These are phyloP conservation scores for Lytechinus pictus DNA, from an alignment of 35 echinoderm and acorn worm genomes.

Conservation along the genomic window DNA sequence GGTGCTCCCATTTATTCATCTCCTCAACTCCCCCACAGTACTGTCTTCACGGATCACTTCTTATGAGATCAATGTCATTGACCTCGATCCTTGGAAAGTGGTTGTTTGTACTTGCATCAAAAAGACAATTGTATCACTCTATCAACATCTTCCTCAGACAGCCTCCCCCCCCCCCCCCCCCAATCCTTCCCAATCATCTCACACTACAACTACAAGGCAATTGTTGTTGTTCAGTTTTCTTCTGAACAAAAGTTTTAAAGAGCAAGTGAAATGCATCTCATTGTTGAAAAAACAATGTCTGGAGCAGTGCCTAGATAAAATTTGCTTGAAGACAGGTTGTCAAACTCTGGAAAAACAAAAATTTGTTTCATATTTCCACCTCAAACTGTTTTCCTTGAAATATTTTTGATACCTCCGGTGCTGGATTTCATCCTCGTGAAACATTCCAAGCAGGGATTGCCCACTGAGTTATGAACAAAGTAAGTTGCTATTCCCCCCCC, in stretches of 20 bases:
- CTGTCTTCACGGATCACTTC: not conserved
- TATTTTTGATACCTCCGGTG: not conserved
- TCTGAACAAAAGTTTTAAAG: too few relatives aligned
- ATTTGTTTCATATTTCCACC: not conserved
- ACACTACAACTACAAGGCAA: too few relatives aligned
- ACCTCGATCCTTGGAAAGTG: not conserved
- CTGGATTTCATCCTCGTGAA: not conserved
- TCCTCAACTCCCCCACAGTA: not conserved
- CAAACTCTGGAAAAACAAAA: not conserved
- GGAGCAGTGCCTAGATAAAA: not conserved
- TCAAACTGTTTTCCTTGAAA: not conserved
- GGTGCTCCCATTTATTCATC: not conserved
- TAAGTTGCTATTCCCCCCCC: too few relatives aligned
- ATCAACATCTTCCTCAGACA: not conserved
- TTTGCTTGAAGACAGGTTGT: not conserved
- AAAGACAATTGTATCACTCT: not conserved
- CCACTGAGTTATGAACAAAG: not conserved
- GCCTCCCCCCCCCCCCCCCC: too few relatives aligned
- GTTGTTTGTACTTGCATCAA: conserved; percentile 4
- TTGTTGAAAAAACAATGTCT: not conserved
- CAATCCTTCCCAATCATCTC: too few relatives aligned
- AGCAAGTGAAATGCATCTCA: not conserved
- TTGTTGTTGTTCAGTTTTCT: not conserved
- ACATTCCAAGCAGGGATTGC: not conserved
- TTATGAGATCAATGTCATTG: not conserved